phyloP scores from a whole-genome alignment of 2,797 vertebrate genomes.

The Dermochelys coriacea region DNA sequence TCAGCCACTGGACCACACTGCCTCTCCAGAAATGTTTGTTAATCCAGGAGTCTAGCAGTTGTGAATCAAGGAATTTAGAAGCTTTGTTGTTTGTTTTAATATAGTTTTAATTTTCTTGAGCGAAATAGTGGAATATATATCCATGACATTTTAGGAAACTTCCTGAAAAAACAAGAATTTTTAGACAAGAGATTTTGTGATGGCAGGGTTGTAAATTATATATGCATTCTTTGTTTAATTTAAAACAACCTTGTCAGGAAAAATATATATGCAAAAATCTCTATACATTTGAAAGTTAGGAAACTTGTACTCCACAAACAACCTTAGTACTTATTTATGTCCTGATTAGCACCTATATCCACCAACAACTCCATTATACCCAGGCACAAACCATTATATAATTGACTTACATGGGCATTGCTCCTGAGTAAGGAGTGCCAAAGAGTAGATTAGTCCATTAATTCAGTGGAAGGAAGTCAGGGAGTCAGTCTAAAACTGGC shows the following conservation, averaged over 20 bases:
- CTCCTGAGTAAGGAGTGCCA: conserved; percentile 65
- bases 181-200: not conserved
- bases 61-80: not conserved
- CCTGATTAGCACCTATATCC: conserved; percentile 66
- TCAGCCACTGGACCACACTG: not conserved
- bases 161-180: not conserved
- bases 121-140: not conserved
- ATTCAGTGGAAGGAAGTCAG: conserved; percentile 56
- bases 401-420: conserved; percentile 75
- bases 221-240: not conserved
- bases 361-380: conserved; percentile 73
- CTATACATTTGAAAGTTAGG: conserved; percentile 20
- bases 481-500: conserved; percentile 39
- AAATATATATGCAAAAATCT: not conserved
- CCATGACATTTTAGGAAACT: not conserved
- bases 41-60: not conserved
- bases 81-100: not conserved
- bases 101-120: not conserved
- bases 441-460: conserved; percentile 58
- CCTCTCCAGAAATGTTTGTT: not conserved
- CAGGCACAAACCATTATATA: conserved; percentile 66
- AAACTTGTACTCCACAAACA: conserved; percentile 62
- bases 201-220: not conserved
- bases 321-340: conserved; percentile 34
- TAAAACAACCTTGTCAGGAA: conserved; percentile 39